Conservation (phyloP, 37 sponge, comb jelly and placozoan species). For the Hexactinellida sp. region DNA sequence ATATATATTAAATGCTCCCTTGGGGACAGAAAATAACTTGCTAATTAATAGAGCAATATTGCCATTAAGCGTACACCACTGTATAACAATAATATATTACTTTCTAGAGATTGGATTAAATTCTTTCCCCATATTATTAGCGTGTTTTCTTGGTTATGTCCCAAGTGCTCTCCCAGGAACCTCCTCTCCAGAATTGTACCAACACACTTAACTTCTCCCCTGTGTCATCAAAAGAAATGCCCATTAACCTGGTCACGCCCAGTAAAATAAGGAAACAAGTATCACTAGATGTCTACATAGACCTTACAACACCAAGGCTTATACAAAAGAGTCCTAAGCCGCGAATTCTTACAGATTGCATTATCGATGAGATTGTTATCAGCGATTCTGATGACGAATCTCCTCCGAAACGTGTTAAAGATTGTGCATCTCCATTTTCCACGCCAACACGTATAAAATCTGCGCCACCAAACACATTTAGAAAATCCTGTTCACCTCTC, state of each 20-base stretch:
- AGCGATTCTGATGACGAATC: slow-evolving; percentile 16
- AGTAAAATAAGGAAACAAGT: not conserved
- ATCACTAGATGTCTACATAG: not conserved
- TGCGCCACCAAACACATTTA: too few relatives aligned
- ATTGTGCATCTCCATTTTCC: not conserved
- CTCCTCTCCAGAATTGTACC: not conserved
- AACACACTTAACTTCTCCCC: not conserved
- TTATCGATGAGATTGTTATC: not conserved
- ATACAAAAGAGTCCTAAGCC: not conserved
- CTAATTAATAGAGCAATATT: too few relatives aligned
- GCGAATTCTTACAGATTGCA: not conserved
- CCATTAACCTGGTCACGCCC: not conserved
- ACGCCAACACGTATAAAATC: not conserved
- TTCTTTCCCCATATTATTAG: too few relatives aligned
- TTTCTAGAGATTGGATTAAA: too few relatives aligned
- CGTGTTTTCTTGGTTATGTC: too few relatives aligned
- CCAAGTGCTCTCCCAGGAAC: not conserved
- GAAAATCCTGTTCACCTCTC: too few relatives aligned
- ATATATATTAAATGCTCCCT: too few relatives aligned
- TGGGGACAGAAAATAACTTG: too few relatives aligned
- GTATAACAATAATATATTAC: too few relatives aligned
- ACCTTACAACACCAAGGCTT: not conserved
- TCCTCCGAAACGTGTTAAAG: not conserved
- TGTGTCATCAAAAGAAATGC: not conserved
- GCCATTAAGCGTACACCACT: too few relatives aligned